Base-by-base conservation (phyloP, 1,140 invertebrate genomes). In the Lasioglossum baleicum region DNA sequence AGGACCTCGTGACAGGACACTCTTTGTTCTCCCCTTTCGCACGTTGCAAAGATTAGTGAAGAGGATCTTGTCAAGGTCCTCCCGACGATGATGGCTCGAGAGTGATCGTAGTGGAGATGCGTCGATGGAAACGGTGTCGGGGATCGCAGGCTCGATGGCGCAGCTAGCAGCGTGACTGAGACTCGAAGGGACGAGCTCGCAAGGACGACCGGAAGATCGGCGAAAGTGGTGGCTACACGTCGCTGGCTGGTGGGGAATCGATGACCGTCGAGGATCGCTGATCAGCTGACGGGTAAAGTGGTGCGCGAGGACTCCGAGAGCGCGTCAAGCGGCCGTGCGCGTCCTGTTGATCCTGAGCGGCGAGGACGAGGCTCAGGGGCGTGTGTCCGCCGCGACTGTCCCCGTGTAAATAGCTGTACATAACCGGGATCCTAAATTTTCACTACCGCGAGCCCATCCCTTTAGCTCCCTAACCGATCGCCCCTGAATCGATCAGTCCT, bases 321-420 rank as follows among this genome's bases (percentile, higher is more conserved):
- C 53, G 56, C 58, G 40, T 53, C 20, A 31, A 73, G 40, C 48
- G 35, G 51, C 2, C 35, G 35, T 35, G 64, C 67, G 76, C 26
- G 68, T 73, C 44, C 78, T 65, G 72, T 68, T 84, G 70, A 85
- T 76, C 56, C 64, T 13, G 53, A 68, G 82, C 71, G 82, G 66
- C 51, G 53, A 26, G 63, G 61, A 72, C 65, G 40, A 20, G 31
- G 67, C 51, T 65, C 74, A 64, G 75, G 60, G 69, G 48, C 64
- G 66, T 65, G 26, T 64, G 53, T 67, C 80, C 65, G 81, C 17
- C 69, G 83, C 75, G n/a, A 78, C 42, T 70, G 35, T 35, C 35
- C 60, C 70, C 67, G 84, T 89, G 88, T 89, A 89, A 90, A 90
- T 89, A 90, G 85, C 70, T 88, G 88, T 88, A 89, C 81, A 87